Conservation (phyloP, 1,140 invertebrate genomes). For the Cotesia chilonis region DNA sequence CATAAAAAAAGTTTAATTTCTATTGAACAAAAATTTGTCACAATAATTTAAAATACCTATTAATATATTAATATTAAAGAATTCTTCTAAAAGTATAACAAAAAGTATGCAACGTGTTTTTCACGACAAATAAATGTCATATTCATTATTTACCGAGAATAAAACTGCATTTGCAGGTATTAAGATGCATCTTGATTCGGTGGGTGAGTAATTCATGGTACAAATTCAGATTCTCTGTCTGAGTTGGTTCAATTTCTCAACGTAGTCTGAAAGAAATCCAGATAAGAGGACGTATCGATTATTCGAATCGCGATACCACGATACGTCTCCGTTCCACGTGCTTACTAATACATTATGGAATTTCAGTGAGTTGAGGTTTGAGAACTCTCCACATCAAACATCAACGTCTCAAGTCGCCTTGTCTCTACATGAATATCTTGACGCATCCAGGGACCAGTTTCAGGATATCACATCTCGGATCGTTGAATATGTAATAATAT, state of each 20-base stretch:
- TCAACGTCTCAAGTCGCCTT: not conserved
- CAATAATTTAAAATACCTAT: no score
- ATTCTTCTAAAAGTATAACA: no score
- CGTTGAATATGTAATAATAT: conserved; percentile 1
- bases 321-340: conserved; percentile 14
- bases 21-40: no score
- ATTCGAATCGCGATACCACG: conserved; percentile 12
- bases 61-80: no score
- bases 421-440: conserved; percentile 16
- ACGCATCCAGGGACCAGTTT: conserved; percentile 6
- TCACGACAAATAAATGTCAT: not conserved
- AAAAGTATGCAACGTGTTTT: no score
- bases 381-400: conserved; percentile 1
- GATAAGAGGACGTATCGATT: conserved; percentile 11
- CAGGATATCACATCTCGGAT: not conserved
- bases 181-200: conserved; percentile 11
- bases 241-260: conserved; percentile 10
- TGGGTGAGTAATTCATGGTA: not conserved
- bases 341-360: conserved; percentile 21
- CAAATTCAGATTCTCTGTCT: not conserved
- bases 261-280: not conserved
- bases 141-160: not conserved
- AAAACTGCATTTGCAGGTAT: conserved; percentile 5
- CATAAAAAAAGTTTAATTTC: no score
- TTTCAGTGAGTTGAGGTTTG: conserved; percentile 1